Conservation (phyloP, 2,113 vertebrate species). For the Myrmophylax atrothorax region DNA sequence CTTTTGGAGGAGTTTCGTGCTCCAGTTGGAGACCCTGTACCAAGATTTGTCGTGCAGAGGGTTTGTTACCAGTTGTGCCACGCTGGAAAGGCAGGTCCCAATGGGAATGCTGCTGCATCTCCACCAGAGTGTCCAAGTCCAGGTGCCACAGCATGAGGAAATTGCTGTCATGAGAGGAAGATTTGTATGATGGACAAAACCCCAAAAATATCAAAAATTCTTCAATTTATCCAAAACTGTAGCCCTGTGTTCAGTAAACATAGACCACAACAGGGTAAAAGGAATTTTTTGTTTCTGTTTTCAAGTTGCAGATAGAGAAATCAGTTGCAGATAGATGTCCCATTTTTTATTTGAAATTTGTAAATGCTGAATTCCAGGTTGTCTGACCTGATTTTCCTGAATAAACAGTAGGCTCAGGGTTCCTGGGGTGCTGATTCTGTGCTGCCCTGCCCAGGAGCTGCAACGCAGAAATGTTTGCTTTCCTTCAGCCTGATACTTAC, state of each 20-base stretch:
- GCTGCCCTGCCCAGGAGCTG: neutral
- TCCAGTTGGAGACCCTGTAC: neutral
- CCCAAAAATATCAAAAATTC: neutral
- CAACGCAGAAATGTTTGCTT: neutral
- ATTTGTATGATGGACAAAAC: neutral
- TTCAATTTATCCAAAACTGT: conserved; percentile 17
- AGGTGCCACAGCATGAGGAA: neutral
- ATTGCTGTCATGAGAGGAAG: neutral
- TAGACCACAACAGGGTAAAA: neutral
- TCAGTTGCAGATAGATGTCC: neutral
- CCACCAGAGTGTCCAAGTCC: neutral
- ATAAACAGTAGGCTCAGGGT: neutral
- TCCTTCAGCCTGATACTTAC: neutral
- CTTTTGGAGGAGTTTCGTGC: neutral
- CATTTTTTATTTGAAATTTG: neutral
- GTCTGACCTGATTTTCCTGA: neutral
- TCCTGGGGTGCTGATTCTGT: neutral
- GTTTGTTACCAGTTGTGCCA: neutral
- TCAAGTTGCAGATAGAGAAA: neutral
- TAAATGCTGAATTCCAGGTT: neutral
- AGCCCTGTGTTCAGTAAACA: neutral
- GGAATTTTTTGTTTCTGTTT: neutral
- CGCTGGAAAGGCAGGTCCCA: neutral
- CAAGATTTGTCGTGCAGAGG: neutral
- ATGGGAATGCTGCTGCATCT: neutral